Percentiles rank a stretch among this genome's conserved stretches.
phyloP scores from a whole-genome alignment of 2,797 vertebrate genomes.

The Lagothrix lagotricha region DNA sequence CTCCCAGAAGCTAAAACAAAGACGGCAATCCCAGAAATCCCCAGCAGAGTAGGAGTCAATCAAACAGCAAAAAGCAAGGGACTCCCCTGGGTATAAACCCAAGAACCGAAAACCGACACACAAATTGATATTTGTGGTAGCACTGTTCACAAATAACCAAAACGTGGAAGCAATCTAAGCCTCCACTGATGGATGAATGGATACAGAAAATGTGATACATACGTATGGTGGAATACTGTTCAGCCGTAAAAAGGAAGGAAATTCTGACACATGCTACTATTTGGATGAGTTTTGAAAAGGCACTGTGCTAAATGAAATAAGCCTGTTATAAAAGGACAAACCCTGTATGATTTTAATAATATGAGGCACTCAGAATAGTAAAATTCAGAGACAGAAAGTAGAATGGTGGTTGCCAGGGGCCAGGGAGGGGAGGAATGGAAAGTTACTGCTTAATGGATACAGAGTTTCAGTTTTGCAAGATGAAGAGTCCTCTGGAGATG shows the following conservation, averaged over 20 bases:
- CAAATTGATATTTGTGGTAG: background rate
- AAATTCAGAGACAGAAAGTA: background rate
- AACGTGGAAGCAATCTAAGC: background rate
- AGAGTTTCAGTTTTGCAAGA: background rate
- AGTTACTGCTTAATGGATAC: background rate
- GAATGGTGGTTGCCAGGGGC: background rate
- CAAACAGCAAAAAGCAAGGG: background rate
- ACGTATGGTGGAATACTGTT: background rate
- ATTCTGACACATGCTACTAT: background rate
- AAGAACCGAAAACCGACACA: background rate
- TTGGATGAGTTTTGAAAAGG: background rate
- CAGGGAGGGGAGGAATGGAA: fast-evolving
- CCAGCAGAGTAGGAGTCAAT: background rate
- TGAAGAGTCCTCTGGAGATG: background rate
- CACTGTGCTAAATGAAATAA: background rate
- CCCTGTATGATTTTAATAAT: background rate
- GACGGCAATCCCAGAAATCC: background rate
- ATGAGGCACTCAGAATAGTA: background rate
- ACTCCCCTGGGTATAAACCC: background rate
- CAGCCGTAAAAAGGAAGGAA: background rate
- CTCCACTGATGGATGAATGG: background rate
- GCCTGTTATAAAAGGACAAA: background rate
- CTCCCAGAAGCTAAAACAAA: background rate
- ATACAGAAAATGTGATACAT: background rate
- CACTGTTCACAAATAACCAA: background rate